A percentile compares a stretch with the other conserved stretches of the same genome.
These are phyloP conservation scores for Cyrtonyx montezumae DNA, from an alignment of 2,113 vertebrate species.

Conservation along the genomic window DNA sequence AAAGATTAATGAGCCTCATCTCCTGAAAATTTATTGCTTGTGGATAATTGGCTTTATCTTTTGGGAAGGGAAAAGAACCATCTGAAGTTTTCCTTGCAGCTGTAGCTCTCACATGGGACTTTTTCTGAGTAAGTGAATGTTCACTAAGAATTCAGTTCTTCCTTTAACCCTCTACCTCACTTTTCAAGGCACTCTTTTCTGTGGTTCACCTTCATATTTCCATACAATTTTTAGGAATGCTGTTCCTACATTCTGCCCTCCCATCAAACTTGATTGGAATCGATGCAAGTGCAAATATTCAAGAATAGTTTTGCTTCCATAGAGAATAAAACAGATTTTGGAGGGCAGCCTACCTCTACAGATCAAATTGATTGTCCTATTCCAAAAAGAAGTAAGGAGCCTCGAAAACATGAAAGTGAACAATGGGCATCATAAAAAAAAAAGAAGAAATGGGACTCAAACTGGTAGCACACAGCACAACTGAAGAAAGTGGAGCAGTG, in stretches of 20 bases:
- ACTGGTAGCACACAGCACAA: background rate
- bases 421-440: background rate
- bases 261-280: background rate
- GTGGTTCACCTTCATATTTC: background rate
- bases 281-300: background rate
- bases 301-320: background rate
- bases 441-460: background rate
- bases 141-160: background rate
- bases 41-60: constrained; percentile 35
- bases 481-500: background rate
- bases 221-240: background rate
- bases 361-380: background rate
- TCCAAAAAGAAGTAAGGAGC: background rate
- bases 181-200: background rate
- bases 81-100: background rate
- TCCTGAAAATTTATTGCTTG: constrained; percentile 23
- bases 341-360: background rate
- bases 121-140: background rate
- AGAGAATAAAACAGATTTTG: background rate
- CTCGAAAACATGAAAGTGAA: background rate
- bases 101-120: background rate
- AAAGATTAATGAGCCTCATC: constrained; percentile 16
- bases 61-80: background rate
- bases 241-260: background rate
- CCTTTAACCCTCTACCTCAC: background rate